Conservation (phyloP, 1,140 invertebrate genomes). For the Calliopsis andreniformis region DNA sequence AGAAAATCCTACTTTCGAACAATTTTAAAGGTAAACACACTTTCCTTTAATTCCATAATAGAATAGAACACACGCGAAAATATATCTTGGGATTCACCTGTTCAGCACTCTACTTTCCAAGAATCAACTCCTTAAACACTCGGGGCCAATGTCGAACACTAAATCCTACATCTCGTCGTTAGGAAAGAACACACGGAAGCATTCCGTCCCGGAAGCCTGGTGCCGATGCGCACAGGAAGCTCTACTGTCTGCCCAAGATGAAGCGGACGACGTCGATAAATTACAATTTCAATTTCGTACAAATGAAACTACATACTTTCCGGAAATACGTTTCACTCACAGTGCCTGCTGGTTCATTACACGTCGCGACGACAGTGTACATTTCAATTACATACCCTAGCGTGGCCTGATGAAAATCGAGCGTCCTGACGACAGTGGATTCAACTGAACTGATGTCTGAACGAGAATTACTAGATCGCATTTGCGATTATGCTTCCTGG, state of each 20-base stretch:
- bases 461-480: slow-evolving; percentile 16
- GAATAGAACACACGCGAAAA: neutral
- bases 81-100: neutral
- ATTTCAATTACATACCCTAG: slow-evolving; percentile 55
- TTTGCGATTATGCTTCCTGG: slow-evolving; percentile 4
- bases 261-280: slow-evolving; percentile 38
- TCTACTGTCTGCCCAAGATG: neutral
- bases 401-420: slow-evolving; percentile 49
- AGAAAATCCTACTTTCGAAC: too few relatives aligned
- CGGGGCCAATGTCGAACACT: neutral
- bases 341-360: slow-evolving; percentile 43
- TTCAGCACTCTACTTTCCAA: neutral
- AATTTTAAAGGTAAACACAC: too few relatives aligned
- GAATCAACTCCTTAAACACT: neutral
- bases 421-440: slow-evolving; percentile 36
- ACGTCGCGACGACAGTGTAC: slow-evolving; percentile 51
- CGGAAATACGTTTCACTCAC: slow-evolving; percentile 38
- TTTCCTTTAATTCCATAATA: too few relatives aligned
- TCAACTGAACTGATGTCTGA: slow-evolving; percentile 44
- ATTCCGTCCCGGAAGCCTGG: neutral
- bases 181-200: slow-evolving; percentile 3
- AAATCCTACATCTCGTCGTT: slow-evolving; percentile 1
- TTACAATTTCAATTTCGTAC: slow-evolving; percentile 59
- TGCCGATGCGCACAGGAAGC: neutral
- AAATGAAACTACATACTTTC: slow-evolving; percentile 57